Evolutionary conservation across 2,113 vertebrate genomes (phyloP).

Genomic region (Coturnix japonica): DNA sequence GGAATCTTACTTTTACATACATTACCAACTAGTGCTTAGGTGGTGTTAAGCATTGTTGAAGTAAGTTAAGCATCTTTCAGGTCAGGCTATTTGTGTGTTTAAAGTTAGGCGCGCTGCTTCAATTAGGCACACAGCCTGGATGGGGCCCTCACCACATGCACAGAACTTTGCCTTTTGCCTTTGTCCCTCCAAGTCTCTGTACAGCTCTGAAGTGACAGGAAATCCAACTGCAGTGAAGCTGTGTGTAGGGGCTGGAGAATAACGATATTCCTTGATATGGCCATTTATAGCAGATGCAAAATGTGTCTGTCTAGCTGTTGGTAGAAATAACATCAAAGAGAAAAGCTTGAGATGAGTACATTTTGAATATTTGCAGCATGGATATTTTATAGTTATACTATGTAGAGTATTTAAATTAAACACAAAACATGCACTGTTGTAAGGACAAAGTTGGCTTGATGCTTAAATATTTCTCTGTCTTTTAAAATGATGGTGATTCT

Average conservation of each 20-base stretch:
- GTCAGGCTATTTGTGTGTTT: not conserved
- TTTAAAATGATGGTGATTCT: not conserved
- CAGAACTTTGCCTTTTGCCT: not conserved
- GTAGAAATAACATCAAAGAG: constrained; percentile 26
- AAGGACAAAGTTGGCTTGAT: not conserved
- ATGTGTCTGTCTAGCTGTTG: constrained; percentile 61
- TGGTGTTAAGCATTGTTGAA: not conserved
- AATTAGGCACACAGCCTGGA: not conserved
- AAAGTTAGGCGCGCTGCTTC: not conserved
- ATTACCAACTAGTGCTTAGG: not conserved
- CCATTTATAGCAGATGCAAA: constrained; percentile 58
- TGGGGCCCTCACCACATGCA: not conserved
- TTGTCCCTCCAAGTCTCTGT: not conserved
- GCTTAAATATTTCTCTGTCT: not conserved
- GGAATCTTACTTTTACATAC: not conserved
- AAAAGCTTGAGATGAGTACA: constrained; percentile 56
- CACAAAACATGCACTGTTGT: not conserved
- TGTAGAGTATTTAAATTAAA: not conserved
- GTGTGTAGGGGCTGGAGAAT: not conserved
- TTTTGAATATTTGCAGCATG: constrained; percentile 36
- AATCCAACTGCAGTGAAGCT: constrained; percentile 50
- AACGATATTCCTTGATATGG: constrained; percentile 59
- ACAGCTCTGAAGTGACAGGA: constrained; percentile 33
- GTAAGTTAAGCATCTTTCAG: too few species aligned
- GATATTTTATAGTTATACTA: constrained; percentile 8